These are phyloP conservation scores for Oenanthe oenanthe DNA, from an alignment of 2,113 vertebrate species.

Conservation along the genomic window DNA sequence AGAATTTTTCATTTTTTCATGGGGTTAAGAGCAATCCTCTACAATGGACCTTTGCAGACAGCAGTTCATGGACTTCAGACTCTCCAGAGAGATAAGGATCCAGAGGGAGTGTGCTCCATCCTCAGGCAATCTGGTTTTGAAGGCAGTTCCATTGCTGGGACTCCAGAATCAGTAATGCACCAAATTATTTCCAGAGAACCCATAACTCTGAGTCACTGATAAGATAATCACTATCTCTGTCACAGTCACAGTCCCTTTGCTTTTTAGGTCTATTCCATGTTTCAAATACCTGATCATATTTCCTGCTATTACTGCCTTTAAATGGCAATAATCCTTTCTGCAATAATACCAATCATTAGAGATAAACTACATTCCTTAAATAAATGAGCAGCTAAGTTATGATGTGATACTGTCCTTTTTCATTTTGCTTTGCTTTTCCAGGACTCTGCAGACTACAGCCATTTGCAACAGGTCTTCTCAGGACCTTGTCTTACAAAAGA, in stretches of 20 bases:
- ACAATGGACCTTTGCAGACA: not conserved
- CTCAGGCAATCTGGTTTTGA: not conserved
- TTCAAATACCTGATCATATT: not conserved
- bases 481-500: slow-evolving; percentile 19
- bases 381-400: not conserved
- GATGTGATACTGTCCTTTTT: not conserved
- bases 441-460: not conserved
- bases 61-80: not conserved
- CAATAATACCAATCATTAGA: not conserved
- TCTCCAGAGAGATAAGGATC: not conserved
- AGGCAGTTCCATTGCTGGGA: not conserved
- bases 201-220: not conserved
- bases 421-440: not conserved
- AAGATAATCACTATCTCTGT: not conserved
- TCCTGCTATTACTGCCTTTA: not conserved
- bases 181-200: not conserved
- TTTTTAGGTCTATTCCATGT: not conserved
- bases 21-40: not conserved
- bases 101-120: not conserved
- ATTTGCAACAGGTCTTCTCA: slow-evolving; percentile 38
- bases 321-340: not conserved
- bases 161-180: not conserved
- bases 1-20: not conserved
- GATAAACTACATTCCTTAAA: not conserved
- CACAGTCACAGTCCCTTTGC: not conserved